Evolutionary conservation across 2,888 invertebrate species (phyloP).

Genomic region (Lasioglossum leucozonium): DNA sequence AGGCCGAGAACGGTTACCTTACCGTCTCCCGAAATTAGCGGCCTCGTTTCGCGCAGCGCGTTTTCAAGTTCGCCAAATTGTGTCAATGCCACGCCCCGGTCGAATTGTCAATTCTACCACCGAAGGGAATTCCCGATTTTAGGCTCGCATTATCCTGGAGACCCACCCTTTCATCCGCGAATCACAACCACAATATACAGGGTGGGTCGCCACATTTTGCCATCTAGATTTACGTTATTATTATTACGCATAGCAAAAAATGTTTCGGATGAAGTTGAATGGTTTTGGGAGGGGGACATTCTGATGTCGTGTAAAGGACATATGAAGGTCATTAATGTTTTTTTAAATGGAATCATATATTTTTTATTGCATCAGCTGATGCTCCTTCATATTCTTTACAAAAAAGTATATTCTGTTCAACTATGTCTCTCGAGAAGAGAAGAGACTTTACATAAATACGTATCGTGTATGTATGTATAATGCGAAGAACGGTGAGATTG

Average conservation of each 20-base stretch:
- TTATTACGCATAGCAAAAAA: too few relatives aligned
- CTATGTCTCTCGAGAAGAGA: background rate
- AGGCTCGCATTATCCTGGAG: background rate
- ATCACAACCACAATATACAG: too few relatives aligned
- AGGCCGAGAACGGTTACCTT: constrained; percentile 10
- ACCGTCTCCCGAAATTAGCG: constrained; percentile 43
- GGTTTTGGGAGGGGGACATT: too few relatives aligned
- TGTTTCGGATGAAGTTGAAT: too few relatives aligned
- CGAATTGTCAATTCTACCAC: background rate
- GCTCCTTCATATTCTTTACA: too few relatives aligned
- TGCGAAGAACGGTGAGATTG: background rate
- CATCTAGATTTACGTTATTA: too few relatives aligned
- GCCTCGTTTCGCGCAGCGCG: background rate
- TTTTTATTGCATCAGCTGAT: too few relatives aligned
- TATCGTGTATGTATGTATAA: background rate
- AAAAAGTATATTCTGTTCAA: too few relatives aligned
- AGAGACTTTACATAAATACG: background rate
- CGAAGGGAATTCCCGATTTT: background rate
- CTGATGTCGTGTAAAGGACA: too few relatives aligned
- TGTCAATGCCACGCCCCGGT: background rate
- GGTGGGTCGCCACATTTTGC: too few relatives aligned
- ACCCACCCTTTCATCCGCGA: background rate
- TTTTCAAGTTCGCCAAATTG: constrained; percentile 16
- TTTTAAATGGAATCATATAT: too few relatives aligned
- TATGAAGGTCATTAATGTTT: too few relatives aligned